Evolutionary conservation across 2,797 vertebrate genomes (phyloP), one percentile per base, ranked within the genome.

Genomic region (Natrix natrix): DNA sequence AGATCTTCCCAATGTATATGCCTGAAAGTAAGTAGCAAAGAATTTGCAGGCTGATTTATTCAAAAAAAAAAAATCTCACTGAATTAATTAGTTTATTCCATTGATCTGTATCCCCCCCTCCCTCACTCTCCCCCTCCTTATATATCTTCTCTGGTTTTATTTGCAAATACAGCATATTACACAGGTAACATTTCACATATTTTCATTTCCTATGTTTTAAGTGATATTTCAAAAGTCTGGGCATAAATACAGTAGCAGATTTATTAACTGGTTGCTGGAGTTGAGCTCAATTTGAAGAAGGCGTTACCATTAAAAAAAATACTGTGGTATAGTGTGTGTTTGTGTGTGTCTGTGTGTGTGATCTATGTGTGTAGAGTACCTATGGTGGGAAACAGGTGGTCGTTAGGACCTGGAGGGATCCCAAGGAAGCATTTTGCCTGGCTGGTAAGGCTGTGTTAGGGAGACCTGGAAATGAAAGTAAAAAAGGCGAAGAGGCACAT

Each of bases 391-490:
- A 96, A 94, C 90, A 90, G 93, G 95, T 96, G 97, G 94, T 89
- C 96, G 93, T 95, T 97, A 97, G 97, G 97, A 96, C 97, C 95
- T 95, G 92, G 96, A 95, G 93, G 96, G 95, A 96, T 95, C 91
- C 95, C 96, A 61, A 97, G 96, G 97, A 97, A 95, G 95, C 96
- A 93, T 97, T 93, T 97, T 97, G 96, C 96, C 94, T 93, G 91
- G 97, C 93, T 97, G 96, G 95, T 94, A 97, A 97, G 91, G 97
- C 97, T 95, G 96, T 94, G 92, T 93, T 92, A 55, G 92, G 37
- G 92, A 96, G 96, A 97, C 96, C 97, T 97, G 97, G 98, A 97
- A 96, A 98, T 98, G 98, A 97, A 97, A 97, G 97, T 97, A 95
- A 96, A 97, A 93, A 97, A 97, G 97, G 97, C 96, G 97, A 95